Base-by-base conservation (phyloP, 2,888 invertebrate genomes). In the Apamea monoglypha region DNA sequence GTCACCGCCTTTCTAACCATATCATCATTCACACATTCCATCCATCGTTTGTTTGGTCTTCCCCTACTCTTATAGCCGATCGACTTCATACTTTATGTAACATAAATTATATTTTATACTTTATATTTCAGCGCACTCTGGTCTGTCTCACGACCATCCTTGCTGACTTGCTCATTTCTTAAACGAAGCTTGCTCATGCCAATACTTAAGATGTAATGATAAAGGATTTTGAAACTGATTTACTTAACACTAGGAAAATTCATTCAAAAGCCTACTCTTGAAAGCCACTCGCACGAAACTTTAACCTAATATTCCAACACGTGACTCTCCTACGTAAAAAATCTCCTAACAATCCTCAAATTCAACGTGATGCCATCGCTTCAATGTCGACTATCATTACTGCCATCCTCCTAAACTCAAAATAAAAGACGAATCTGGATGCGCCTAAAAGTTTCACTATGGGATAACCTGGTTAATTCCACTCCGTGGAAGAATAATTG, bases 401-500 rank as follows among this genome's bases (percentile, higher is more conserved):
- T 67, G 18, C 16, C 32, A 18, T 53, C 61, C 67, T 47, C 18
- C 72, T 40, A 25, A 72, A 50, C n/a, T 47, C 36, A 25, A 85
- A 78, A 76, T 44, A 44, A 81, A 82, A 82, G 3, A 14, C 0
- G 6, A 61, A 50, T 5, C 36, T 0, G 16, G 5, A 40, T 18
- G 25, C 14, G 21, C 36, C 40, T 63, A 66, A 86, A 82, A 86
- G 61, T 78, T 36, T 40, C 75, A 67, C 72, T 64, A 36, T 53
- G 25, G 18, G 21, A 44, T 78, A 75, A 75, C 32, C 36, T 14
- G 59, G 83, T 86, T 86, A 86, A 75, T 78, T 70, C 63, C 50
- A 44, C 74, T 1, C 50, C 61, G 29, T 80, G 29, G 44, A 72
- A 73, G 56, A 75, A 80, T 80, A 77, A 85, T 87, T 84, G 84